A percentile compares a stretch with the other conserved stretches of the same genome.
Conservation (phyloP, 2,888 invertebrate species). For the Caprella mutica region DNA sequence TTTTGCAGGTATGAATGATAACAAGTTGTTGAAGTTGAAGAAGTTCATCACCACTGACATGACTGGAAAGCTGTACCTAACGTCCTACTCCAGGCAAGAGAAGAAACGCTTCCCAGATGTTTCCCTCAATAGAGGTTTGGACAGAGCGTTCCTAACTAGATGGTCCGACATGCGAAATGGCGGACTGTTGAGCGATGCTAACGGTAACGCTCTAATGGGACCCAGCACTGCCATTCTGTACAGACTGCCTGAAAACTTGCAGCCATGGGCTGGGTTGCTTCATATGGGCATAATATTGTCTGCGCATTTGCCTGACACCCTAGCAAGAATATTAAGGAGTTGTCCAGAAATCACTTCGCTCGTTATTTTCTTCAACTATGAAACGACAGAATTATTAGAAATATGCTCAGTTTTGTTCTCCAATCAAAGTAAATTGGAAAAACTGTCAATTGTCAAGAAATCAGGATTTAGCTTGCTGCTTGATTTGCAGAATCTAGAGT, state of each 20-base stretch:
- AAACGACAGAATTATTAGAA: no score
- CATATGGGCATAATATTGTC: neutral
- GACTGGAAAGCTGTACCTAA: slow-evolving; percentile 5
- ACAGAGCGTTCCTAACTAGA: neutral
- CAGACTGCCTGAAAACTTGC: neutral
- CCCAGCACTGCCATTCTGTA: slow-evolving; percentile 5
- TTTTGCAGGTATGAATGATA: slow-evolving; percentile 5
- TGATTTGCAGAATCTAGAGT: no score
- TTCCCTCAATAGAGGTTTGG: neutral
- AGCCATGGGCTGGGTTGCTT: neutral
- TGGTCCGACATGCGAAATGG: neutral
- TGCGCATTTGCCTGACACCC: no score
- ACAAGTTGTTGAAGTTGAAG: neutral
- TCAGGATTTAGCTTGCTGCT: no score
- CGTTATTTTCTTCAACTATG: slow-evolving; percentile 1
- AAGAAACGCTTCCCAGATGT: neutral
- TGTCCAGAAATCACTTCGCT: slow-evolving; percentile 1
- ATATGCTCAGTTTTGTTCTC: no score
- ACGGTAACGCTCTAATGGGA: neutral
- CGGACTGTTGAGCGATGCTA: neutral
- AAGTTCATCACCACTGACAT: slow-evolving; percentile 6
- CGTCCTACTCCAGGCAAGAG: neutral
- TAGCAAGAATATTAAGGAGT: neutral
- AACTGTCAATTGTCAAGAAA: no score
- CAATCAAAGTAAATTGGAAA: no score